These are phyloP conservation scores for Lycopodina hypogea DNA, from an alignment of 37 sponge, comb jelly and placozoan genomes.

Conservation along the genomic window DNA sequence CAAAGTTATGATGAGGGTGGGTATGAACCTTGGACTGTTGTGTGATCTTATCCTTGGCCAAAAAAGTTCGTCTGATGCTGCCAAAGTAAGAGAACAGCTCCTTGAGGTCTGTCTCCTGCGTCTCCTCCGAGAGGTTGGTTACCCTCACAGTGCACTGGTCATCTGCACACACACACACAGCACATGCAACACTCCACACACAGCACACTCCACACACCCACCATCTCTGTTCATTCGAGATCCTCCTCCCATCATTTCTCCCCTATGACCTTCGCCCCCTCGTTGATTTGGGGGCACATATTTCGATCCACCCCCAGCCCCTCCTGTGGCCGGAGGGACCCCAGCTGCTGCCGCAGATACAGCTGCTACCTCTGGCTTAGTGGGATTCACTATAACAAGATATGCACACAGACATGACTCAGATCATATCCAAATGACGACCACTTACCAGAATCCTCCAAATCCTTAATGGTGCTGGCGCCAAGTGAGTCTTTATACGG, in stretches of 20 bases:
- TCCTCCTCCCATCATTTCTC: constrained; percentile 10
- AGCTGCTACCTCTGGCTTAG: constrained; percentile 19
- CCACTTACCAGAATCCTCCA: constrained; percentile 34
- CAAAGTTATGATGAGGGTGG: no score
- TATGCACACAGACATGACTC: not conserved
- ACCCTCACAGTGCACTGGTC: constrained; percentile 90
- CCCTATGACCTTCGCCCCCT: constrained; percentile 41
- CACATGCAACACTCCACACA: not conserved
- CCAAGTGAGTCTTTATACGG: constrained; percentile 90
- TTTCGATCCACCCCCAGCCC: constrained; percentile 32
- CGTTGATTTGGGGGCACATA: constrained; percentile 71
- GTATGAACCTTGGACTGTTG: constrained; percentile 82
- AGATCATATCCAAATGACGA: no score
- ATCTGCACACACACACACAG: constrained; percentile 46
- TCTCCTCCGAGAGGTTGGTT: constrained; percentile 91
- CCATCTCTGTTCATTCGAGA: constrained; percentile 23
- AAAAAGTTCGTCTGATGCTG: constrained; percentile 70
- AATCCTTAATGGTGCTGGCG: constrained; percentile 27
- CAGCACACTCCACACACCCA: not conserved
- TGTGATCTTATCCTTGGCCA: constrained; percentile 88
- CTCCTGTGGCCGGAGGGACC: not conserved
- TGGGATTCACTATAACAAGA: constrained; percentile 3
- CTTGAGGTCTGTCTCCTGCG: constrained; percentile 79
- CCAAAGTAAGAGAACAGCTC: constrained; percentile 93
- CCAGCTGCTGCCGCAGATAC: not conserved